A percentile compares a stretch with the other conserved stretches of the same genome.
phyloP scores from a whole-genome alignment of 2,113 vertebrate species.

The Cichladusa arquata region DNA sequence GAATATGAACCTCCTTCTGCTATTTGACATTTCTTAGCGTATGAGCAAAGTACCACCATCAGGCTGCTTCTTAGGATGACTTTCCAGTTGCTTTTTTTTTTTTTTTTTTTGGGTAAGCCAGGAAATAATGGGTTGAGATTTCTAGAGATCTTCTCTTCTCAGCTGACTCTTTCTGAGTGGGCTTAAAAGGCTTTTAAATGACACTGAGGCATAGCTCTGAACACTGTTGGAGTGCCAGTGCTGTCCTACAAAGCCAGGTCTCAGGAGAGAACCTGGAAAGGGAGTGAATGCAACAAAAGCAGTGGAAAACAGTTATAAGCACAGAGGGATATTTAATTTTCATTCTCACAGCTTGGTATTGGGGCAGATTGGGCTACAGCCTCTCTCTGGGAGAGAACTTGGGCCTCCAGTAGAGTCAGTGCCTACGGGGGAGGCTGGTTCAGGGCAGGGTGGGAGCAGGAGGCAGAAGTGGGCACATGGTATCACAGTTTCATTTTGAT shows the following conservation, averaged over 20 bases:
- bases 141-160: neutral
- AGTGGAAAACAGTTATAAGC: neutral
- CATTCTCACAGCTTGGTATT: neutral
- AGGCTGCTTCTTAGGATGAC: neutral
- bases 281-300: neutral
- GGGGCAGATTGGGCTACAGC: neutral
- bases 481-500: neutral
- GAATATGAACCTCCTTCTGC: neutral
- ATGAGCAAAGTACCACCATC: neutral
- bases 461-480: neutral
- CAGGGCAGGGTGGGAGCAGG: accelerated
- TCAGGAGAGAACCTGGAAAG: neutral
- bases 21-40: neutral
- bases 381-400: neutral
- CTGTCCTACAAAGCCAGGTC: neutral
- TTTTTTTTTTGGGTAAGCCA: neutral
- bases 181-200: neutral
- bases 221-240: neutral
- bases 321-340: neutral
- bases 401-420: neutral
- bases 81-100: neutral
- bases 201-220: neutral
- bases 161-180: neutral
- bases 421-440: neutral
- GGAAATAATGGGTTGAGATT: neutral